These are phyloP conservation scores for Micromussa lordhowensis DNA, from an alignment of 92 coral and sea anemone species.

Conservation along the genomic window DNA sequence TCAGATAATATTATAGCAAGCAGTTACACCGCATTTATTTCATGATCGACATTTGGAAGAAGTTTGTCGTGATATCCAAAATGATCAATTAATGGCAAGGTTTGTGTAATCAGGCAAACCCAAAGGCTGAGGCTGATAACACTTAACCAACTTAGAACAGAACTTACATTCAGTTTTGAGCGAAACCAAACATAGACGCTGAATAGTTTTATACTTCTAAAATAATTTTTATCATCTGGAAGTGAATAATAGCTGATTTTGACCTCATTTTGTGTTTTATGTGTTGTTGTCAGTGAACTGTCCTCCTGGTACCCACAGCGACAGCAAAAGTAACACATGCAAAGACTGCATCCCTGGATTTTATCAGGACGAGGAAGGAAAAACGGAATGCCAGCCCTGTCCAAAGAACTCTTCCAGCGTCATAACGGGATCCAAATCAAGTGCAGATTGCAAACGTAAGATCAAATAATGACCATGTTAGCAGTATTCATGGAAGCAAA, in stretches of 20 bases:
- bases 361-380: constrained; percentile 87
- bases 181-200: too few relatives aligned
- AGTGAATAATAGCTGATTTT: too few relatives aligned
- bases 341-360: constrained; percentile 73
- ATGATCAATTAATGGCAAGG: too few relatives aligned
- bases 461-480: background rate
- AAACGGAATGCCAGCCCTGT: constrained; percentile 87
- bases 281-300: constrained; percentile 73
- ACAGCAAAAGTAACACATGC: constrained; percentile 62
- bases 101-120: too few relatives aligned
- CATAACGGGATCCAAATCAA: constrained; percentile 55
- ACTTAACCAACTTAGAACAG: too few relatives aligned
- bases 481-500: background rate
- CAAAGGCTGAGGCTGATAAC: too few relatives aligned
- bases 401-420: constrained; percentile 64
- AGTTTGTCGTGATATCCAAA: too few relatives aligned
- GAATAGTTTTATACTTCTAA: too few relatives aligned
- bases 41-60: too few relatives aligned
- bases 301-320: constrained; percentile 80
- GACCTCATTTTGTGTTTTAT: background rate
- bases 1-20: background rate
- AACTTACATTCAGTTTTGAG: too few relatives aligned
- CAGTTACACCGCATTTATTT: too few relatives aligned
- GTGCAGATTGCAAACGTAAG: constrained; percentile 81
- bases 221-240: too few relatives aligned